These are phyloP conservation scores for Mylabris sibirica DNA, from an alignment of 2,888 invertebrate genomes.

Conservation along the genomic window DNA sequence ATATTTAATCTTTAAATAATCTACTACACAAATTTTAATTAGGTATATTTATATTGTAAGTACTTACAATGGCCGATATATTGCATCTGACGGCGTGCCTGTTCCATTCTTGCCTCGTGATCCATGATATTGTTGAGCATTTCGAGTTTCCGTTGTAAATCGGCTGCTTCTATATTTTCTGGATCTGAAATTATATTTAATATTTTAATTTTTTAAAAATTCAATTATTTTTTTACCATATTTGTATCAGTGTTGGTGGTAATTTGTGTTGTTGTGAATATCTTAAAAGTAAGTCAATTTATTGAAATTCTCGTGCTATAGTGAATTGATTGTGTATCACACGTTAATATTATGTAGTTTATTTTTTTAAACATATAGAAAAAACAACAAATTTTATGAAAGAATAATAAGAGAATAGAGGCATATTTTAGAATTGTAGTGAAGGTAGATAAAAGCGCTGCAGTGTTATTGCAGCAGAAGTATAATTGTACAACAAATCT, in stretches of 20 bases:
- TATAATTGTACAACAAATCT: neutral
- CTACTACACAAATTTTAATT: too few relatives aligned
- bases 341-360: too few relatives aligned
- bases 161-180: constrained; percentile 85
- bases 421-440: neutral
- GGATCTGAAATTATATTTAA: constrained; percentile 69
- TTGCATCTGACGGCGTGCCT: constrained; percentile 79
- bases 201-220: neutral
- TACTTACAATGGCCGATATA: constrained; percentile 84
- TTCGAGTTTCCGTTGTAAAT: constrained; percentile 89
- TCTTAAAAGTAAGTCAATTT: too few relatives aligned
- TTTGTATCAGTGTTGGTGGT: too few relatives aligned
- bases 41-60: too few relatives aligned
- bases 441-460: neutral
- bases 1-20: too few relatives aligned
- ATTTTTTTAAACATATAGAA: neutral
- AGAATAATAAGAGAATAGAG: neutral
- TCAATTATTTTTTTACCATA: too few relatives aligned
- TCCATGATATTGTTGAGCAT: constrained; percentile 90
- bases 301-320: too few relatives aligned
- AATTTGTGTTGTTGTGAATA: neutral
- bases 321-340: neutral
- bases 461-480: neutral
- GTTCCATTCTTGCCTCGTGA: constrained; percentile 81
- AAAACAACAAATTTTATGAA: neutral